These are phyloP conservation scores for Ailurus styani DNA, from an alignment of 2,113 vertebrate species.

Conservation along the genomic window DNA sequence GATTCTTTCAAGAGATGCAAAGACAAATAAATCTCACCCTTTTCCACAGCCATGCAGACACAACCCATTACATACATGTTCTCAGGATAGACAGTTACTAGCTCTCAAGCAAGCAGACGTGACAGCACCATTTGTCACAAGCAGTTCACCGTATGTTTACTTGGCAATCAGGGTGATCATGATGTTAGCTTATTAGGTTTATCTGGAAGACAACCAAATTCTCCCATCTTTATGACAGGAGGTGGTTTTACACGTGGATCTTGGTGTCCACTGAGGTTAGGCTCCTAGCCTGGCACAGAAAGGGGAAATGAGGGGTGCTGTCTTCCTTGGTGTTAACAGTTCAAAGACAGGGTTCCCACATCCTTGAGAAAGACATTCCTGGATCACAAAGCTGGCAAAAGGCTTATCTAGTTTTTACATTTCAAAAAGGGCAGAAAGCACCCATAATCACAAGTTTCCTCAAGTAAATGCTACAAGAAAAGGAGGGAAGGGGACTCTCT, in stretches of 20 bases:
- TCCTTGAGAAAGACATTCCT: background rate
- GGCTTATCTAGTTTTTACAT: background rate
- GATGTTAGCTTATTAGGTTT: background rate
- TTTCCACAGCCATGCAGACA: background rate
- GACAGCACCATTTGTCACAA: rapidly evolving
- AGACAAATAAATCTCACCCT: background rate
- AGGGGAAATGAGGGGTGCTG: background rate
- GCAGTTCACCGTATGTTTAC: background rate
- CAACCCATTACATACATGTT: background rate
- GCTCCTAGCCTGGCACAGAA: background rate
- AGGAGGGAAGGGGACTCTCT: background rate
- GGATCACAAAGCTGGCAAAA: background rate
- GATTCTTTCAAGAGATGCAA: background rate
- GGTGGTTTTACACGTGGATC: background rate
- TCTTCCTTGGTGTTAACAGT: background rate
- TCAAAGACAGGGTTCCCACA: background rate
- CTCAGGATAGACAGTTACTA: background rate
- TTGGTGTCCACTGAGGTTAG: too few relatives aligned
- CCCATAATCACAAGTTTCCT: background rate
- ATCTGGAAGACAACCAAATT: background rate
- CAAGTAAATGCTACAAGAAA: background rate
- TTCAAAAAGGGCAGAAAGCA: background rate
- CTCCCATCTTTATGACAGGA: background rate
- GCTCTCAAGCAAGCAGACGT: background rate
- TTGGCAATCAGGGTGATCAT: background rate